A percentile compares a stretch with the other conserved stretches of the same genome.
phyloP scores from a whole-genome alignment of 2,113 vertebrate species.

The Oophaga pumilio region DNA sequence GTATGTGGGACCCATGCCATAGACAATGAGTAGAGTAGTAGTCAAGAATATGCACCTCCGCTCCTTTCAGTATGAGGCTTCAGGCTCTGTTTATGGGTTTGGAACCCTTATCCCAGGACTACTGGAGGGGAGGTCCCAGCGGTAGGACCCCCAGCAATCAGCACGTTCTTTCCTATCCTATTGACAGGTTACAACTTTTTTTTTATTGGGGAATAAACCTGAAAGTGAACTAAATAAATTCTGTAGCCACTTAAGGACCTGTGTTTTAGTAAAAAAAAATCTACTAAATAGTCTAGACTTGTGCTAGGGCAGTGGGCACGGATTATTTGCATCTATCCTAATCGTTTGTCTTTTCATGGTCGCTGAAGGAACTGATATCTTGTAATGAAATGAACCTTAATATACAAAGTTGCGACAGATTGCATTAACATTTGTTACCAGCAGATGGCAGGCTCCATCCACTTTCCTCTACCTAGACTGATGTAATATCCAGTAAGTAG shows the following conservation, averaged over 20 bases:
- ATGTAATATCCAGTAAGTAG: background rate
- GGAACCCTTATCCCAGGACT: no score
- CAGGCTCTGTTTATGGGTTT: no score
- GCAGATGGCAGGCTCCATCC: background rate
- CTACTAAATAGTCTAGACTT: background rate
- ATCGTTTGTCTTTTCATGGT: background rate
- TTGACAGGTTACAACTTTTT: background rate
- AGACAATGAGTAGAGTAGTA: no score
- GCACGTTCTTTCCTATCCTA: no score
- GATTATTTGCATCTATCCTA: background rate
- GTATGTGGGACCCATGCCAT: no score
- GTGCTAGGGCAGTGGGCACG: background rate
- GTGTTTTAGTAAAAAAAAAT: background rate
- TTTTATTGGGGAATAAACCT: background rate
- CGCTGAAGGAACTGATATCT: background rate
- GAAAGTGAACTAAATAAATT: background rate
- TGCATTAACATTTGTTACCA: background rate
- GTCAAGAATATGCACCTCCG: no score
- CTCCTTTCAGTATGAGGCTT: no score
- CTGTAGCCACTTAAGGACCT: background rate
- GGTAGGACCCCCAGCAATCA: no score
- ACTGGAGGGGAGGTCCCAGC: no score
- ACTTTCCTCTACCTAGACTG: background rate
- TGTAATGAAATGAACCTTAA: no score
- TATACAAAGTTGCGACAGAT: background rate